These are phyloP conservation scores for Hippoglossus stenolepis DNA, from an alignment of 2,113 vertebrate genomes.

Conservation along the genomic window DNA sequence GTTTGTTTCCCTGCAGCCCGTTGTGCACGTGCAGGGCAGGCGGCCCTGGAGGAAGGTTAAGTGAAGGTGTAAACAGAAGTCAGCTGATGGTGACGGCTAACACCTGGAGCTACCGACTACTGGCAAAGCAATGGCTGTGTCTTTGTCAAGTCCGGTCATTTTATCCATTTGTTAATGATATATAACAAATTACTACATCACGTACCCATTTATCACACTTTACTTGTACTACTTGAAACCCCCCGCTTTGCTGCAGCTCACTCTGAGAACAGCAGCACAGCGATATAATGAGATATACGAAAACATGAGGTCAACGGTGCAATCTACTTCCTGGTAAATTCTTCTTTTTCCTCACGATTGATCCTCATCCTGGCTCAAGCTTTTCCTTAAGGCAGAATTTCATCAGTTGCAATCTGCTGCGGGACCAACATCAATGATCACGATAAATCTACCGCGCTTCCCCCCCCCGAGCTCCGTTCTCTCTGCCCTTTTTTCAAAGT, in stretches of 20 bases:
- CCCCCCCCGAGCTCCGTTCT: constrained; percentile 28
- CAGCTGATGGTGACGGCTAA: constrained; percentile 43
- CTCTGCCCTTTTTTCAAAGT: constrained; percentile 46
- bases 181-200: too few relatives aligned
- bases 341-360: constrained; percentile 1
- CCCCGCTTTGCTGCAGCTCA: neutral
- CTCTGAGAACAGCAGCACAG: neutral
- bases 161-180: too few relatives aligned
- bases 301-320: neutral
- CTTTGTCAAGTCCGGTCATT: too few relatives aligned
- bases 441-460: constrained; percentile 53
- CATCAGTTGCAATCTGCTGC: constrained; percentile 52
- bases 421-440: constrained; percentile 42
- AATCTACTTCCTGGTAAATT: constrained; percentile 35
- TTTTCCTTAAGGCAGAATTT: constrained; percentile 45
- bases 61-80: constrained; percentile 37
- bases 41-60: too few relatives aligned
- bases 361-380: constrained; percentile 32
- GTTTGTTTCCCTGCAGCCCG: too few relatives aligned
- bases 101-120: constrained; percentile 30
- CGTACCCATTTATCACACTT: neutral
- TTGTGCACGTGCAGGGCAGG: too few relatives aligned
- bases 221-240: neutral
- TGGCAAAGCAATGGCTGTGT: neutral
- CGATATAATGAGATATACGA: constrained; percentile 1